These are phyloP conservation scores for Jacana jacana DNA, from an alignment of 2,113 vertebrate genomes.

Conservation along the genomic window DNA sequence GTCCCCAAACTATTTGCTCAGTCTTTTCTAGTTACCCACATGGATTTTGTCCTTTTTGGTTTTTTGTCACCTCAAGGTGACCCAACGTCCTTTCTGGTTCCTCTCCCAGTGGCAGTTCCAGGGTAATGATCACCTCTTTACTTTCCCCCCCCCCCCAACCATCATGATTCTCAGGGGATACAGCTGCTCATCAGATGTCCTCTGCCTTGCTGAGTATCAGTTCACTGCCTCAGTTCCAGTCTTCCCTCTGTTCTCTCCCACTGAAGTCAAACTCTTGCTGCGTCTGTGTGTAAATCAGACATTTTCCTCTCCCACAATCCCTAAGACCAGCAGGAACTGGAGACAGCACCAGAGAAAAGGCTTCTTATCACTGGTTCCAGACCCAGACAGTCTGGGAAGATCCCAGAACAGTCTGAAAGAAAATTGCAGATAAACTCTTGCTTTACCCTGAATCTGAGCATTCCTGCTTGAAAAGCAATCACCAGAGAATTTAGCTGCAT, in stretches of 20 bases:
- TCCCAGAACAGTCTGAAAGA: not conserved
- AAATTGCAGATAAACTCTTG: rapidly evolving
- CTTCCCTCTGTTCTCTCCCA: not conserved
- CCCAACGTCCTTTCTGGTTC: not conserved
- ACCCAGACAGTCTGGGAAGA: not conserved
- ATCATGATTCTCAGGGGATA: not conserved
- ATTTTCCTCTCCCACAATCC: not conserved
- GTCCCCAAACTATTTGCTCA: not conserved
- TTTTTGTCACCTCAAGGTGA: no score
- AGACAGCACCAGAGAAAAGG: not conserved
- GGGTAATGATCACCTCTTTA: not conserved
- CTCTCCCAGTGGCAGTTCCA: not conserved
- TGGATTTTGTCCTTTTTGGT: not conserved
- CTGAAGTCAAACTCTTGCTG: not conserved
- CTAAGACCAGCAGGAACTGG: not conserved
- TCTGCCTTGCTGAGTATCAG: not conserved
- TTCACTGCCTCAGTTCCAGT: not conserved
- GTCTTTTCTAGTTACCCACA: not conserved
- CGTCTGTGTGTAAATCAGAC: not conserved
- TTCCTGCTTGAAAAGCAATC: not conserved
- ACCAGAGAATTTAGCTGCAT: not conserved
- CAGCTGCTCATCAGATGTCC: conserved; percentile 47
- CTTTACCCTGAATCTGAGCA: not conserved
- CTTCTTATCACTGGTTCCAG: not conserved
- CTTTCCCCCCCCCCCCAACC: no score